Conservation (phyloP, 2,113 vertebrate genomes). For the Pterocles gutturalis region DNA sequence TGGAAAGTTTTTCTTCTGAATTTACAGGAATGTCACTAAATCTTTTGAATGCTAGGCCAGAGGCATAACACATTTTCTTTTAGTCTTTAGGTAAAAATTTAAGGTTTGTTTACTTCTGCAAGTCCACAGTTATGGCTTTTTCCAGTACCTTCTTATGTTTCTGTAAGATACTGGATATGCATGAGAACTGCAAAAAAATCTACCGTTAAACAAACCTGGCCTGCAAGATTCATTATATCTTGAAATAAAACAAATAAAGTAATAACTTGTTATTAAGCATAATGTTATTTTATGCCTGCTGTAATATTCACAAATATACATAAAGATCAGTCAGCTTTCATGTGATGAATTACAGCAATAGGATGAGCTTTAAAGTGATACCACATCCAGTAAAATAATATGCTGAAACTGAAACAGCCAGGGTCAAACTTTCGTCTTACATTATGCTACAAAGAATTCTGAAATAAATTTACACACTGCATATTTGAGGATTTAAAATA, state of each 20-base stretch:
- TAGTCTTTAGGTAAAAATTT: background rate
- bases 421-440: background rate
- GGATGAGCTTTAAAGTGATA: background rate
- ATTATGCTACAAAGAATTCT: background rate
- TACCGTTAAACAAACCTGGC: background rate
- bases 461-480: background rate
- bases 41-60: background rate
- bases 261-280: conserved; percentile 26
- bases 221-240: background rate
- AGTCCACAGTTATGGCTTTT: background rate
- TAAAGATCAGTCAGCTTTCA: conserved; percentile 28
- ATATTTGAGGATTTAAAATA: background rate
- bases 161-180: conserved; percentile 19
- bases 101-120: background rate
- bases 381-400: conserved; percentile 12
- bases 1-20: background rate
- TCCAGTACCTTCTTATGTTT: background rate
- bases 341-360: background rate
- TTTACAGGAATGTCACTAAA: background rate
- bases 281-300: conserved; percentile 35
- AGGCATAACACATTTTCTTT: background rate
- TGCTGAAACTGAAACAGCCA: background rate
- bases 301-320: conserved; percentile 43
- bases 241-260: conserved; percentile 48
- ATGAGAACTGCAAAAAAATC: conserved; percentile 24